Evolutionary conservation across 1,140 invertebrate species (phyloP).

Genomic region (Eueides isabella): DNA sequence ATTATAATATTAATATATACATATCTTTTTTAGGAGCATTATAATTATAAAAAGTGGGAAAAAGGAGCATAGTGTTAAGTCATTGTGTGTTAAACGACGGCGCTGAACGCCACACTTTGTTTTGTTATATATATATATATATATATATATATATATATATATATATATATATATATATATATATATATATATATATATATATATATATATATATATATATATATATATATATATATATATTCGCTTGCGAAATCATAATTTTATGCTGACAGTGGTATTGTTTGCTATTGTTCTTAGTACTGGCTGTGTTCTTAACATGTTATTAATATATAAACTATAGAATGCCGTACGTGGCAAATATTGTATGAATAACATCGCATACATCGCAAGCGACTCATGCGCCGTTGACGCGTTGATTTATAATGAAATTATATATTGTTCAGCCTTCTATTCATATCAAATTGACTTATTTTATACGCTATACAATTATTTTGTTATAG

Average conservation of each 20-base stretch:
- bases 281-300: constrained; percentile 1
- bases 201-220: background rate
- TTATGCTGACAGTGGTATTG: background rate
- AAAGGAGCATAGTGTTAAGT: background rate
- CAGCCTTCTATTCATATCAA: no score
- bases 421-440: background rate
- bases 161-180: no score
- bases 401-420: background rate
- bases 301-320: background rate
- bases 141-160: no score
- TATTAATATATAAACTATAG: background rate
- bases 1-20: constrained; percentile 27
- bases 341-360: background rate
- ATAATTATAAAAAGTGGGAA: background rate
- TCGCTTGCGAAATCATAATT: background rate
- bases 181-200: no score
- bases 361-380: background rate
- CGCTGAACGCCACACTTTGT: no score
- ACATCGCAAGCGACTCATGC: background rate
- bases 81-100: background rate
- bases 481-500: no score
- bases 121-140: no score
- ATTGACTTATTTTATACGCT: no score
- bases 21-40: background rate
- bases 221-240: background rate